Base-by-base conservation (phyloP, 2,888 invertebrate genomes). In the Lingula anatina region DNA sequence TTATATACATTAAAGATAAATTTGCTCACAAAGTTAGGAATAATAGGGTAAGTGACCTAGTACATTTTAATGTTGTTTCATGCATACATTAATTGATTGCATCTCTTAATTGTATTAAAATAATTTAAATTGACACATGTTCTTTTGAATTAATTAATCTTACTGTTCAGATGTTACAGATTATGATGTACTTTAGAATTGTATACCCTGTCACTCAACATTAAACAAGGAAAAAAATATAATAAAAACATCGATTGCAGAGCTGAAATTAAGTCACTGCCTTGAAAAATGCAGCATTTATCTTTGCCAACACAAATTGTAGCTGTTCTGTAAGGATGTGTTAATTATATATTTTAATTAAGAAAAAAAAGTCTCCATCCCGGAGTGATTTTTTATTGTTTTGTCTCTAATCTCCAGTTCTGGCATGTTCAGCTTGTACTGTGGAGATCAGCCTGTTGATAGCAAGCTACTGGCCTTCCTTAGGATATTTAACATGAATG, bases 401-500 rank as follows among this genome's bases (percentile, higher is more conserved):
- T 27, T 47, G 35, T 31, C 50, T 26, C 40, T 40, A 31, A 47
- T 20, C 54, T 64, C 23, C 56, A 72, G 70, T 44, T 64, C 68
- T 25, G 55, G 67, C 37, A 59, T 60, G 5, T 88, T 88, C 73
- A 82, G 82, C 51, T 78, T 93, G 44, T 84, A 85, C 64, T 82
- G 82, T 25, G 83, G 84, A 2, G 79, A 83, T 1, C 80, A 82
- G 44, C 86, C 87, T 0, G 81, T 91, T 46, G 86, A 87, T 50
- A 84, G 85, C 0, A 83, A 86, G 56, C 75, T 93, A 36, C 76
- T 91, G 52, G 88, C 88, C 0, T 93, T 92, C 72, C 83, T 91
- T 28, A 81, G 91, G 60, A 84, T 93, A 59, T 90, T 92, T 74
- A 86, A 85, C 68, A 92, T 93, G 90, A 85, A 85, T 66, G 81